A percentile compares a stretch with the other conserved stretches of the same genome.
phyloP scores from a whole-genome alignment of 2,113 vertebrate species.

The Lepus europaeus region DNA sequence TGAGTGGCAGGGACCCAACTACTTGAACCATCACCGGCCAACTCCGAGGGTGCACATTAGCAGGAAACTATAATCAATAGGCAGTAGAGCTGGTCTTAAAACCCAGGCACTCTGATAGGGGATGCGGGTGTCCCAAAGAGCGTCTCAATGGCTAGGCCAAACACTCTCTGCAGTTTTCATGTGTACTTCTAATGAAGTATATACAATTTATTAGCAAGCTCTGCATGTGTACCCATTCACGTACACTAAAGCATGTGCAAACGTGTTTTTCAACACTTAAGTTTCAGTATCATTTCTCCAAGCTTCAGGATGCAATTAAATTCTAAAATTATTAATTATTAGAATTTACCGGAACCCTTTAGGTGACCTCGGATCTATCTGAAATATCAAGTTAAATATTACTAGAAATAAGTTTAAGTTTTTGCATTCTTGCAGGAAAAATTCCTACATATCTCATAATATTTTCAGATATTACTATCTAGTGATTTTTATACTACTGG shows the following conservation, averaged over 20 bases:
- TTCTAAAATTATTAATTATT: neutral
- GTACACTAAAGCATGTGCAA: too few species aligned
- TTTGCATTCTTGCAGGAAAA: conserved; percentile 31
- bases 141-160: too few species aligned
- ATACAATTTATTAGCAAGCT: neutral
- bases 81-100: too few species aligned
- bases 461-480: neutral
- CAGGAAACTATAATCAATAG: too few species aligned
- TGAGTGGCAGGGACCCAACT: too few species aligned
- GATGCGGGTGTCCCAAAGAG: too few species aligned
- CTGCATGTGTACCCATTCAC: neutral
- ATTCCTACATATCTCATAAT: neutral
- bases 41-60: too few species aligned
- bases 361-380: neutral
- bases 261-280: neutral
- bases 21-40: too few species aligned
- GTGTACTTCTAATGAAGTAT: neutral
- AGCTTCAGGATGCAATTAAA: conserved; percentile 27
- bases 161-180: too few species aligned
- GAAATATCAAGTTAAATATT: conserved; percentile 21
- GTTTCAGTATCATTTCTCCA: neutral
- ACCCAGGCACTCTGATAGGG: too few species aligned
- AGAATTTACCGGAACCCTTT: neutral
- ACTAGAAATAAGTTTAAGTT: conserved; percentile 52
- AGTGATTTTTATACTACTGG: conserved; percentile 1